Conservation (phyloP, 2,113 vertebrate genomes). For the Microcebus griseorufus region DNA sequence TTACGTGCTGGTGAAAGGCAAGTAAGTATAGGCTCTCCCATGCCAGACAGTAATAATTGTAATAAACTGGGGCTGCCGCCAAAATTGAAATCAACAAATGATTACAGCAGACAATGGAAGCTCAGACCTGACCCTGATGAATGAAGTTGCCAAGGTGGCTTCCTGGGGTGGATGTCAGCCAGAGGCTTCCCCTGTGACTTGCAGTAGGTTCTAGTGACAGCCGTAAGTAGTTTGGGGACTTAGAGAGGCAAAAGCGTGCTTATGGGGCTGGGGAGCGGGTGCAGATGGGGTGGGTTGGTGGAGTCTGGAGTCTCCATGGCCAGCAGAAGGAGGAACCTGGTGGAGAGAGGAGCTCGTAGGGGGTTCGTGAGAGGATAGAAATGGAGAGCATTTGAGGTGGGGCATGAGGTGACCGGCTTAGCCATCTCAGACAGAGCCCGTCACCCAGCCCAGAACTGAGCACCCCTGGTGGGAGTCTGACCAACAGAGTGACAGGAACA, state of each 20-base stretch:
- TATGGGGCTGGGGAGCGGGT: background rate
- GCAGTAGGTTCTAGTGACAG: slow-evolving; percentile 12
- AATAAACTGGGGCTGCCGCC: slow-evolving; percentile 13
- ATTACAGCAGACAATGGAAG: slow-evolving; percentile 31
- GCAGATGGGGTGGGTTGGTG: background rate
- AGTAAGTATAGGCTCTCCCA: background rate
- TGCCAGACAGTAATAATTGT: slow-evolving; percentile 4
- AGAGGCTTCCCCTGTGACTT: slow-evolving; percentile 30
- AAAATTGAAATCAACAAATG: slow-evolving; percentile 60
- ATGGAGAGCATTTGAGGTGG: background rate
- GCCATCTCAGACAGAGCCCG: background rate
- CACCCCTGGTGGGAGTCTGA: background rate
- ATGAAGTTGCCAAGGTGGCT: slow-evolving; percentile 37
- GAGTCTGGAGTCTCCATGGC: background rate
- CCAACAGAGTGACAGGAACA: background rate
- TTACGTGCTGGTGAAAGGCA: background rate
- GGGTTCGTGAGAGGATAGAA: too few relatives aligned
- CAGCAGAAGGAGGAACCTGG: background rate
- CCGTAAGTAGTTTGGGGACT: background rate
- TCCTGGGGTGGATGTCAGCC: slow-evolving; percentile 24
- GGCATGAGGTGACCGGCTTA: background rate
- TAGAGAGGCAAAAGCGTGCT: background rate
- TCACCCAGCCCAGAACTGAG: background rate
- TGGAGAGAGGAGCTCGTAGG: background rate
- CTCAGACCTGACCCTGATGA: slow-evolving; percentile 33